Conservation (phyloP, 2,797 vertebrate genomes). For the Megaceryle alcyon region DNA sequence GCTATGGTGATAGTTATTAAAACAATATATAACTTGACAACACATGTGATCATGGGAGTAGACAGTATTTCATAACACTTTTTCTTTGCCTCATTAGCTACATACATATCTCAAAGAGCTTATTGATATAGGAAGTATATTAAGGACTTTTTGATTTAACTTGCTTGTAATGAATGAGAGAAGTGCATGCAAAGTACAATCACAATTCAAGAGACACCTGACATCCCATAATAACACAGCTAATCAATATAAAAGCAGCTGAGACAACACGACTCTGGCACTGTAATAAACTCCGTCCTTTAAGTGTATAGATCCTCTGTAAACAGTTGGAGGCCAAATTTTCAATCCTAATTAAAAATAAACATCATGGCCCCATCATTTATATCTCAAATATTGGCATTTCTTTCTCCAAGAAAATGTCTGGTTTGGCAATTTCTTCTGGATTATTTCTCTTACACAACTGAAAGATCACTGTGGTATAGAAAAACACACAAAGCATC, state of each 20-base stretch:
- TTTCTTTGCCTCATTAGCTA: background rate
- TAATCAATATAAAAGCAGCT: background rate
- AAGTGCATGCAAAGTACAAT: background rate
- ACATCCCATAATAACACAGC: background rate
- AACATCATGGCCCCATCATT: background rate
- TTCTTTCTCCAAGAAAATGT: background rate
- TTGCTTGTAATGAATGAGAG: background rate
- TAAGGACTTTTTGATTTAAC: background rate
- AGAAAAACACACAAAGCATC: background rate
- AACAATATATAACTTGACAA: background rate
- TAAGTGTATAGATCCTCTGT: background rate
- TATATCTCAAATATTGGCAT: constrained; percentile 5
- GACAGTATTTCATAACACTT: background rate
- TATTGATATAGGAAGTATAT: background rate
- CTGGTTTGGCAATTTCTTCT: background rate
- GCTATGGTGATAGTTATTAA: background rate
- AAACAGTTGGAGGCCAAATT: background rate
- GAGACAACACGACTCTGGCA: background rate
- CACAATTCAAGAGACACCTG: background rate
- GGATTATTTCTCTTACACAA: background rate
- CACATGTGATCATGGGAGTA: background rate
- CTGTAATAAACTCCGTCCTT: background rate
- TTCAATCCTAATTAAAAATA: constrained; percentile 44
- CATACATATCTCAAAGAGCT: background rate
- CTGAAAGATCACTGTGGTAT: background rate